Base-by-base conservation (phyloP, 2,888 invertebrate genomes). In the Blastobasis lacticolella region DNA sequence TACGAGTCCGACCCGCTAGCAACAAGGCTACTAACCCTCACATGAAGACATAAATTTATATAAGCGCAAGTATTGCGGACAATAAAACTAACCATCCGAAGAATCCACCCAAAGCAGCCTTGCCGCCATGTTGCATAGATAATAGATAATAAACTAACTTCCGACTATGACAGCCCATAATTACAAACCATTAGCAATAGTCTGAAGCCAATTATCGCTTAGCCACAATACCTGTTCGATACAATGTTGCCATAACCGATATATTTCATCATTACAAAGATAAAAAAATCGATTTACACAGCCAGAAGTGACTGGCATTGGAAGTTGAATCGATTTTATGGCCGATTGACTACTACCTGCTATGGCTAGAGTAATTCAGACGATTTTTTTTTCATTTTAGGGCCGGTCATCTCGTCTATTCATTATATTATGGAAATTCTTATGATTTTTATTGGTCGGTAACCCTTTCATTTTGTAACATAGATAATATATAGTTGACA, bases 211-310 rank as follows among this genome's bases (percentile, higher is more conserved):
- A 42, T 42, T 42, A 42, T 9, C 23, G 37, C 7, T 37, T 23
- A 9, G 36, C 43, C 51, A 50, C 45, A 53, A 63, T 66, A 67
- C 72, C 67, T 61, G 63, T 54, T 61, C 64, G 60, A 64, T 71
- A 77, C 75, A 76, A 76, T 71, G 76, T 72, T 72, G 67, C 72
- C 61, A 73, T 79, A 77, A 75, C 74, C 75, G 73, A 78, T 79
- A 67, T 67, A 69, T 75, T 76, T 71, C 73, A 65, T 75, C 74
- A 75, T 78, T 76, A 60, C 57, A 68, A 58, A 62, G 59, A 67
- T 71, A 71, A 71, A 67, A 23, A 71, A 75, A 78, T 76, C 79
- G 77, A 75, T 79, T 77, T 69, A 75, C 67, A 63, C 59, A 64
- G 67, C 66, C 73, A 68, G 71, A 71, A 73, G 75, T 71, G 71